Conservation (phyloP, 2,797 vertebrate species). For the Mionectes olivaceus region DNA sequence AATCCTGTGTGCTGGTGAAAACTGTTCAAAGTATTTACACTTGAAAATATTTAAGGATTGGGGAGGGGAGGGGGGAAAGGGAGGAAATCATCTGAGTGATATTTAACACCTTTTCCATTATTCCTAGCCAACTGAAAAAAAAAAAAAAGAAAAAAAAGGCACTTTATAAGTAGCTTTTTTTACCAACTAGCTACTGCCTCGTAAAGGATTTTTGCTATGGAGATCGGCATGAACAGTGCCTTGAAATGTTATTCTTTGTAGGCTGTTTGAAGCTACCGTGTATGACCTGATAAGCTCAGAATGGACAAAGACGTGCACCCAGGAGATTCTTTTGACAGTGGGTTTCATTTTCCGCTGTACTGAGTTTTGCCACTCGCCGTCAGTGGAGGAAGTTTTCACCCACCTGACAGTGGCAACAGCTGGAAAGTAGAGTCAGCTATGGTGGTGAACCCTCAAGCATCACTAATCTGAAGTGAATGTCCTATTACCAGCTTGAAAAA, state of each 20-base stretch:
- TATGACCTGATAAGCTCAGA: conserved; percentile 41
- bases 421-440: conserved; percentile 26
- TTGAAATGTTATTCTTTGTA: conserved; percentile 22
- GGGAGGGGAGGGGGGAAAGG: not conserved
- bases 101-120: not conserved
- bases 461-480: conserved; percentile 66
- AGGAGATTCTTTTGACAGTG: conserved; percentile 41
- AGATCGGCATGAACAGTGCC: not conserved
- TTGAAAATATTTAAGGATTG: not conserved
- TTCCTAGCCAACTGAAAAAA: not conserved
- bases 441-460: not conserved
- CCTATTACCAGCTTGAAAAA: conserved; percentile 27
- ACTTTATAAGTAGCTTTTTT: not conserved
- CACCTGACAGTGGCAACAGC: conserved; percentile 53
- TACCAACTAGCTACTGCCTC: not conserved
- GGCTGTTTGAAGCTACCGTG: not conserved
- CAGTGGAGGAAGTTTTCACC: conserved; percentile 42
- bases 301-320: not conserved
- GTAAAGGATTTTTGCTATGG: not conserved
- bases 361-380: conserved; percentile 30
- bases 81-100: not conserved
- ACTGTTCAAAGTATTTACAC: conserved; percentile 31
- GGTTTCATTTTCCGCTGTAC: conserved; percentile 45
- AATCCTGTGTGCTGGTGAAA: conserved; percentile 39
- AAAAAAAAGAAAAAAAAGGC: not conserved